Conservation (phyloP, 2,888 invertebrate species). For the Blera fallax region DNA sequence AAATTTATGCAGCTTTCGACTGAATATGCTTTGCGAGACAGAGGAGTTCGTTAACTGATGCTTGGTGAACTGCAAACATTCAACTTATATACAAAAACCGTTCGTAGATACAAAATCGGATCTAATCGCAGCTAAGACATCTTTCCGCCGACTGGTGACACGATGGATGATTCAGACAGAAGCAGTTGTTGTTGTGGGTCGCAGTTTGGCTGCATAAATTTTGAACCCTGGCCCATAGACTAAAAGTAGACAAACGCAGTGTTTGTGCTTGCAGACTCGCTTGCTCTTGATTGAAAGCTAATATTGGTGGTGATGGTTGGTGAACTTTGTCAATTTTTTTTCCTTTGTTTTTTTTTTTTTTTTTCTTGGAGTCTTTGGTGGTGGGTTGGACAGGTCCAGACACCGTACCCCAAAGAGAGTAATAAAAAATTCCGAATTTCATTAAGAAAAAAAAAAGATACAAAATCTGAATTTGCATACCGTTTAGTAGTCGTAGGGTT, state of each 20-base stretch:
- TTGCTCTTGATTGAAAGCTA: conserved; percentile 24
- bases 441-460: conserved; percentile 24
- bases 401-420: neutral
- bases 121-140: conserved; percentile 35
- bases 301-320: neutral
- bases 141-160: conserved; percentile 28
- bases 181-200: conserved; percentile 44
- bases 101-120: conserved; percentile 34
- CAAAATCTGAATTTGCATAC: conserved; percentile 61
- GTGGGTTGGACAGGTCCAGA: conserved; percentile 7
- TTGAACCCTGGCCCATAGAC: conserved; percentile 17
- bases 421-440: conserved; percentile 50
- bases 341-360: no score
- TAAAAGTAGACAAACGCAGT: neutral
- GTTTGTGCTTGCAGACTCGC: conserved; percentile 16
- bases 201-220: conserved; percentile 34
- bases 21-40: conserved; percentile 60
- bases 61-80: conserved; percentile 61
- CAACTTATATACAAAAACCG: conserved; percentile 68
- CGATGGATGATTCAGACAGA: conserved; percentile 55
- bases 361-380: neutral
- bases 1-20: conserved; percentile 40
- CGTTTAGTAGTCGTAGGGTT: conserved; percentile 46
- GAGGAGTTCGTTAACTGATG: conserved; percentile 71
- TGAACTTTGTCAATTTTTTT: conserved; percentile 6